Conservation (phyloP, 2,888 invertebrate species). For the Dryadula phaetusa region DNA sequence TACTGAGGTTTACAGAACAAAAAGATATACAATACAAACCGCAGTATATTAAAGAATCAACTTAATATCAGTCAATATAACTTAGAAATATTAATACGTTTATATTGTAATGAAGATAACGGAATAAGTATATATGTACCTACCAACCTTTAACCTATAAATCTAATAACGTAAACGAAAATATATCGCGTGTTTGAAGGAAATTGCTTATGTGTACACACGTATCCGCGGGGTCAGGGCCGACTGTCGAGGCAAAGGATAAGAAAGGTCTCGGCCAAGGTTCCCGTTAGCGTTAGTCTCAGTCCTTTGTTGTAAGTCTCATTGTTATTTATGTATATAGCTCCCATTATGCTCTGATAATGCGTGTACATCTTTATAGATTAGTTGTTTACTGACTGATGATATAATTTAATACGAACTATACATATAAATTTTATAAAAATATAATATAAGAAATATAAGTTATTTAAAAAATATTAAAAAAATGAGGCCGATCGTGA, state of each 20-base stretch:
- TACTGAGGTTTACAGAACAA: no score
- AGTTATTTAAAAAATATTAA: background rate
- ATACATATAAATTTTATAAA: background rate
- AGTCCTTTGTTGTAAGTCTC: constrained; percentile 28
- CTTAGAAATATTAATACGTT: no score
- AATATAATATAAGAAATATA: no score
- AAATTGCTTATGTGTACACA: constrained; percentile 16
- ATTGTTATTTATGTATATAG: constrained; percentile 9
- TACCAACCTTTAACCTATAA: background rate
- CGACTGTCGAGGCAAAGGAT: constrained; percentile 34
- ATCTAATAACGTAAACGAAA: background rate
- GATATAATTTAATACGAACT: background rate
- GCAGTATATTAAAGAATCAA: no score
- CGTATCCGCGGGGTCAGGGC: constrained; percentile 37
- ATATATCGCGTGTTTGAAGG: constrained; percentile 25
- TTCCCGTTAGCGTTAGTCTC: constrained; percentile 32
- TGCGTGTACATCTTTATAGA: constrained; percentile 12
- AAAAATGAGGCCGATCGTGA: no score
- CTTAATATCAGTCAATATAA: no score
- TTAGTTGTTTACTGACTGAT: constrained; percentile 12
- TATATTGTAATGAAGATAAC: no score
- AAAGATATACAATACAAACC: no score
- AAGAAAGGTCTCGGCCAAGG: constrained; percentile 43
- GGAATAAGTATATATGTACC: no score
- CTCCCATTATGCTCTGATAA: constrained; percentile 20